Percentiles rank a stretch among this genome's conserved stretches.
phyloP scores from a whole-genome alignment of 2,888 invertebrate genomes.

The Acronicta aceris region DNA sequence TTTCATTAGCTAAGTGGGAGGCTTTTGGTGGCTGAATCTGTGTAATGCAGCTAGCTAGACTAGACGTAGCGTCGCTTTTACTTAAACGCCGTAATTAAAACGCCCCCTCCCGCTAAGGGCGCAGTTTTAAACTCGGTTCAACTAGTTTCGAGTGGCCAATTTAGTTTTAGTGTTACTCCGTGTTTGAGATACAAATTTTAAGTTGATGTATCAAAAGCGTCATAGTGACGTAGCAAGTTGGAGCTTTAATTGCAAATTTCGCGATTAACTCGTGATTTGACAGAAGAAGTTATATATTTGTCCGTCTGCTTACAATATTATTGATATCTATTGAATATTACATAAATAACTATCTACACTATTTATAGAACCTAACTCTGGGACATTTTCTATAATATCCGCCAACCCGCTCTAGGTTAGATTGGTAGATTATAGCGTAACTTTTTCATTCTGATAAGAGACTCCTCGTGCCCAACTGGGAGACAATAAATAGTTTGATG shows the following conservation, averaged over 20 bases:
- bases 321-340: not conserved
- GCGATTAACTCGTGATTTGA: slow-evolving; percentile 19
- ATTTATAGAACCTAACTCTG: no score
- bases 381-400: no score
- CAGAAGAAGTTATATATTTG: slow-evolving; percentile 11
- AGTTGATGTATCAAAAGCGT: slow-evolving; percentile 58
- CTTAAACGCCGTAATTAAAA: slow-evolving; percentile 89
- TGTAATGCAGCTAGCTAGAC: slow-evolving; percentile 86
- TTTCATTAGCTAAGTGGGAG: slow-evolving; percentile 90
- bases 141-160: slow-evolving; percentile 86
- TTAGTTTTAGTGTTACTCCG: slow-evolving; percentile 82
- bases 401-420: no score
- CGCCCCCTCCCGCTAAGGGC: slow-evolving; percentile 82
- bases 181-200: slow-evolving; percentile 73
- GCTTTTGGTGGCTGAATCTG: slow-evolving; percentile 89
- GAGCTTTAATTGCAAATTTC: slow-evolving; percentile 33
- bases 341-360: no score
- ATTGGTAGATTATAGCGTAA: no score
- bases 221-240: slow-evolving; percentile 45
- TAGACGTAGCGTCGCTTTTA: slow-evolving; percentile 86
- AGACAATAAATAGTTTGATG: not conserved
- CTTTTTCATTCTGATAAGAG: no score
- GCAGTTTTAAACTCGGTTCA: slow-evolving; percentile 85
- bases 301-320: not conserved
- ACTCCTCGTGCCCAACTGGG: no score